Evolutionary conservation across 2,888 invertebrate genomes (phyloP).

Genomic region (Notodonta dromedarius): DNA sequence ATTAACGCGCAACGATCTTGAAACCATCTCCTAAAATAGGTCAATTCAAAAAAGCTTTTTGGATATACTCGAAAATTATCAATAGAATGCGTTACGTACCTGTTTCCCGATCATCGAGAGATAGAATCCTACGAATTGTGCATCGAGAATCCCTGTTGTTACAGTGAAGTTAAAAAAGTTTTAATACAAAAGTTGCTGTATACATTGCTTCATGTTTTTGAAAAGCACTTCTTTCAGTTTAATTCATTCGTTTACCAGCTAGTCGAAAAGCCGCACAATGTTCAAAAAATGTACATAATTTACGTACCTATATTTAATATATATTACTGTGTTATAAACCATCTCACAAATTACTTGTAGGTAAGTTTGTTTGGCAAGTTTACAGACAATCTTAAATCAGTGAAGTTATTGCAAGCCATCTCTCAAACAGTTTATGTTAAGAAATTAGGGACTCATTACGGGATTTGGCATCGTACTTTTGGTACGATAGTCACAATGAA

Average conservation of each 20-base stretch:
- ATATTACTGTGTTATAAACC: too few species aligned
- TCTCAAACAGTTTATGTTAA: background rate
- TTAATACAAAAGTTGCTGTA: too few species aligned
- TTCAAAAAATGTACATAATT: background rate
- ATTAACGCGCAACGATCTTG: conserved; percentile 36
- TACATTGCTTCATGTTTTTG: too few species aligned
- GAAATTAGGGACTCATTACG: background rate
- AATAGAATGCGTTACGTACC: conserved; percentile 34
- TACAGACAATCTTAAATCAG: background rate
- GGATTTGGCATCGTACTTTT: conserved; percentile 5
- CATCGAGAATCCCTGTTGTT: too few species aligned
- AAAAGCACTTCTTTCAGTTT: too few species aligned
- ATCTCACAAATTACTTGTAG: background rate
- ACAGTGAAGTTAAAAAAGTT: too few species aligned
- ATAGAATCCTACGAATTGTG: background rate
- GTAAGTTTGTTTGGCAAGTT: background rate
- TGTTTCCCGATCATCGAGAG: conserved; percentile 4
- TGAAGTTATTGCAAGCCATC: background rate
- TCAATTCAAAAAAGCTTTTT: conserved; percentile 51
- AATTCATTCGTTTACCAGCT: background rate
- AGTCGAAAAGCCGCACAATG: background rate
- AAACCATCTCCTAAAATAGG: conserved; percentile 55
- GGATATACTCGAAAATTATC: conserved; percentile 54
- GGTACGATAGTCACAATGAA: too few species aligned
- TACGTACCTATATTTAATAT: background rate